Conservation (phyloP, 2,888 invertebrate genomes). For the Acleris emargana region DNA sequence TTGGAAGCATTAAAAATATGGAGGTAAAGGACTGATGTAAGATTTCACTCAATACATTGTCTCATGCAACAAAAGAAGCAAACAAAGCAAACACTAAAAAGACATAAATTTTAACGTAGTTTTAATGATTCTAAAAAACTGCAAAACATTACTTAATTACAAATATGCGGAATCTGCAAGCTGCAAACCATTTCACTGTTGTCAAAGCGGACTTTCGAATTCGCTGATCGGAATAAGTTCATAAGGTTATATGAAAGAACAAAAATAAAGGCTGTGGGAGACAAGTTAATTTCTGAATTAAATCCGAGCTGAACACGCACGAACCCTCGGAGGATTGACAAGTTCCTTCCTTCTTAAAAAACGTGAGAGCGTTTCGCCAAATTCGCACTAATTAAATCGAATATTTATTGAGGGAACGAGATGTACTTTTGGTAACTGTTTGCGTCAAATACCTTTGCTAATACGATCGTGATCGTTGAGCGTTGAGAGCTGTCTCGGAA, state of each 20-base stretch:
- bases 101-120: no score
- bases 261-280: conserved; percentile 13
- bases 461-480: no score
- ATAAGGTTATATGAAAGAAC: conserved; percentile 27
- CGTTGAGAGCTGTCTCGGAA: no score
- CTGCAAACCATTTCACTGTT: background rate
- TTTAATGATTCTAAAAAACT: no score
- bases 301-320: conserved; percentile 13
- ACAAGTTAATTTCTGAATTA: conserved; percentile 18
- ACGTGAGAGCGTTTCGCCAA: conserved; percentile 19
- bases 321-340: conserved; percentile 7
- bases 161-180: background rate
- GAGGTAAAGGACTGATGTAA: no score
- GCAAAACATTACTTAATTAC: background rate
- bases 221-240: conserved; percentile 28
- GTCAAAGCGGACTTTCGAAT: conserved; percentile 25
- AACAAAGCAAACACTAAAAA: no score
- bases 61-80: no score
- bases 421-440: conserved; percentile 1
- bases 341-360: conserved; percentile 20
- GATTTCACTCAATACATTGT: no score
- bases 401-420: conserved; percentile 20
- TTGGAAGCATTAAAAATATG: no score
- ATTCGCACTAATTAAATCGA: conserved; percentile 12
- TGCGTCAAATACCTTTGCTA: no score